Conservation (phyloP, 2,888 invertebrate species). For the Clusia tigrina region DNA sequence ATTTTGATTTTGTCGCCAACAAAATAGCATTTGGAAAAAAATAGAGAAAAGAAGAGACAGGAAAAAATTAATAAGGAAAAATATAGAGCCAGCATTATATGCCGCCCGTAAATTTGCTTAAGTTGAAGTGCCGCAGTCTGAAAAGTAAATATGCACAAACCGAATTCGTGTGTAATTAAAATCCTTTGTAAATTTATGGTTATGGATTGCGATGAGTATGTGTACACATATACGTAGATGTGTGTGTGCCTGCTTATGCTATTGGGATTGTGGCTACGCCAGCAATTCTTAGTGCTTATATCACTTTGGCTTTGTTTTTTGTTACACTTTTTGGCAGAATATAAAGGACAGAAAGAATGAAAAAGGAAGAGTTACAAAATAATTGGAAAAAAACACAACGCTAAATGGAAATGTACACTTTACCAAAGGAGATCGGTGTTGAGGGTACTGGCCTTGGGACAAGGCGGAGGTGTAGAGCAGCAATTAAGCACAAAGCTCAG, state of each 20-base stretch:
- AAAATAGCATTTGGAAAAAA: too few species aligned
- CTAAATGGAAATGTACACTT: too few species aligned
- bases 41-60: neutral
- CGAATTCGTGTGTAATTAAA: slow-evolving; percentile 52
- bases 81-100: neutral
- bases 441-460: neutral
- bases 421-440: neutral
- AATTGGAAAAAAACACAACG: neutral
- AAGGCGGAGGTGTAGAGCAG: slow-evolving; percentile 24
- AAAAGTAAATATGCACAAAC: slow-evolving; percentile 21
- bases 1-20: too few species aligned
- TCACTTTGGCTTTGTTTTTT: neutral
- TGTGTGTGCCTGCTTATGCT: neutral
- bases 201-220: slow-evolving; percentile 50
- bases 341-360: neutral
- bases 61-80: neutral
- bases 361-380: neutral
- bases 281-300: neutral
- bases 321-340: neutral
- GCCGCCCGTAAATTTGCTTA: neutral
- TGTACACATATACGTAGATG: slow-evolving; percentile 12
- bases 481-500: slow-evolving; percentile 46
- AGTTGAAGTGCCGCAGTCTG: slow-evolving; percentile 3
- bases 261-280: neutral
- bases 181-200: slow-evolving; percentile 57